phyloP scores from a whole-genome alignment of 2,797 vertebrate genomes.

The Pitangus sulphuratus region DNA sequence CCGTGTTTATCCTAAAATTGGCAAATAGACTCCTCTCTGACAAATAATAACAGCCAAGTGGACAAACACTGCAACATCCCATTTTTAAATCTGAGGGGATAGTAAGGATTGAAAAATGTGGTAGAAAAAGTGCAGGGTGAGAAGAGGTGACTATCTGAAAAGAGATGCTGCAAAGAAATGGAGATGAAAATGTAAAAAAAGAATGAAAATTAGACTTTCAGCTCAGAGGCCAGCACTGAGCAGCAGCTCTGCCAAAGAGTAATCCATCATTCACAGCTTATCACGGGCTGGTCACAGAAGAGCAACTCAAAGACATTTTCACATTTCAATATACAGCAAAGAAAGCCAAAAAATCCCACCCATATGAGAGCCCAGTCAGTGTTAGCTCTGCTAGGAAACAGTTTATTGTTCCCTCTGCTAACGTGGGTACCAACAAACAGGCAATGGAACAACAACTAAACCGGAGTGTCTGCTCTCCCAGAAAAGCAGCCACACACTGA shows the following conservation, averaged over 20 bases:
- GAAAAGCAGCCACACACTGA: background rate
- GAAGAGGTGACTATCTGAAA: background rate
- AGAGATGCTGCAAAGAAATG: background rate
- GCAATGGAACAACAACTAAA: accelerated
- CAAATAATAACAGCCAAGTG: background rate
- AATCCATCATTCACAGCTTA: background rate
- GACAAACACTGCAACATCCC: background rate
- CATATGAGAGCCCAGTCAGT: background rate
- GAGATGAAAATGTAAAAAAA: background rate
- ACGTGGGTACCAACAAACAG: background rate
- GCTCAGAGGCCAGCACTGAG: background rate
- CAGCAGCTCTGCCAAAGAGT: background rate
- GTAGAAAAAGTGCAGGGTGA: accelerated
- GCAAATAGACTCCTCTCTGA: background rate
- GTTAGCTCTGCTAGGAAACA: background rate
- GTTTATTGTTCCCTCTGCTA: background rate
- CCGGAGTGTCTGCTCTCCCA: accelerated
- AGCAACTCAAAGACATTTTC: background rate
- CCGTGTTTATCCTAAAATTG: background rate
- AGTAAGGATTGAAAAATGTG: background rate
- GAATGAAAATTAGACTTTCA: background rate
- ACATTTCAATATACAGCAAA: background rate
- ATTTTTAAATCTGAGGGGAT: background rate
- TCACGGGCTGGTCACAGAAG: background rate
- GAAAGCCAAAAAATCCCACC: background rate